Conservation (phyloP, 23 tunicate species). For the Ascidia mentula region DNA sequence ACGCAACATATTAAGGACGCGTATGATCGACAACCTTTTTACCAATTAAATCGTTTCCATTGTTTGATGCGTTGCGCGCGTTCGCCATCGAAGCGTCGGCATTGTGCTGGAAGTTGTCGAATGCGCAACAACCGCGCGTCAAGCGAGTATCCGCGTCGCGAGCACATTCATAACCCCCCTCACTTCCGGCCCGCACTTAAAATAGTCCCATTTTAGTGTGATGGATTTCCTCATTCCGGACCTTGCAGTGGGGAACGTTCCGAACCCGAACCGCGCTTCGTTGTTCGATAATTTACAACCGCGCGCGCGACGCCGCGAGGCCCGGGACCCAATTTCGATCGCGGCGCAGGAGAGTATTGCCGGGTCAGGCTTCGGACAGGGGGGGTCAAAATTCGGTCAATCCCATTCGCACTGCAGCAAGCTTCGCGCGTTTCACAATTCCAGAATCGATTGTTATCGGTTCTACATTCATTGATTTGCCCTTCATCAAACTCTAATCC, state of each 20-base stretch:
- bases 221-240: background rate
- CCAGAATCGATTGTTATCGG: background rate
- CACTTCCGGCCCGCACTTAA: slow-evolving; percentile 4
- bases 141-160: background rate
- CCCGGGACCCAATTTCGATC: background rate
- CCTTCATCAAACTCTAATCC: background rate
- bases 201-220: slow-evolving; percentile 5
- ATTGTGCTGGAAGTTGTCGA: background rate
- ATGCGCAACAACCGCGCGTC: background rate
- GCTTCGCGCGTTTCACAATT: slow-evolving; percentile 1
- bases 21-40: background rate
- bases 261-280: background rate
- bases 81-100: background rate
- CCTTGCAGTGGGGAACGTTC: background rate
- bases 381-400: background rate
- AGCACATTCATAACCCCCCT: background rate
- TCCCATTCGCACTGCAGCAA: background rate
- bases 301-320: background rate
- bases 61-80: background rate
- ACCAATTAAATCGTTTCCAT: background rate
- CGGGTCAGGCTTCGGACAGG: background rate
- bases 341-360: background rate
- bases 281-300: background rate
- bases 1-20: too few species aligned
- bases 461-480: background rate